These are phyloP conservation scores for Lacanobia wlatinum DNA, from an alignment of 2,888 invertebrate species.

Conservation along the genomic window DNA sequence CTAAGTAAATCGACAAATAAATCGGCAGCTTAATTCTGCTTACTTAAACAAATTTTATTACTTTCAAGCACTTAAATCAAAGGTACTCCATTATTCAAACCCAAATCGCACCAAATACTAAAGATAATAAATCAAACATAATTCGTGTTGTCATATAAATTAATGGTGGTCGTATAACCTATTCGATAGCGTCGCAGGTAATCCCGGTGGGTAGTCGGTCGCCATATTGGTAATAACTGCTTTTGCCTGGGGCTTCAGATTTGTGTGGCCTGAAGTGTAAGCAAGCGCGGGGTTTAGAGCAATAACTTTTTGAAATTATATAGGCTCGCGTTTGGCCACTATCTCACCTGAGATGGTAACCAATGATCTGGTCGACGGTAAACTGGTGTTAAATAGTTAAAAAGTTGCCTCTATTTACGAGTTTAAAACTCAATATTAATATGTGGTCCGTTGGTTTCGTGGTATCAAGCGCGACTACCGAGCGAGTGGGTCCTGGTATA, in stretches of 20 bases:
- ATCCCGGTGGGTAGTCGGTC: constrained; percentile 61
- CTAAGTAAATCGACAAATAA: not conserved
- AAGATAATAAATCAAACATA: constrained; percentile 28
- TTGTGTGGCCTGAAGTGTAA: constrained; percentile 28
- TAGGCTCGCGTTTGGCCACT: not conserved
- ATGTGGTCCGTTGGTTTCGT: too few species aligned
- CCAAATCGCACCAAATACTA: not conserved
- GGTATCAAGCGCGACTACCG: too few species aligned
- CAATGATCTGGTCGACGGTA: too few species aligned
- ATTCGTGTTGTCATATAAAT: constrained; percentile 37
- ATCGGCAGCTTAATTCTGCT: not conserved
- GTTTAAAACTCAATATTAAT: too few species aligned
- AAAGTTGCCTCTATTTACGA: too few species aligned
- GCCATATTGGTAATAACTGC: constrained; percentile 74
- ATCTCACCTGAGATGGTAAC: not conserved
- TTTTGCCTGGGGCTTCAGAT: constrained; percentile 57
- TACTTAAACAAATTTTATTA: not conserved
- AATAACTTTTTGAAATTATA: not conserved
- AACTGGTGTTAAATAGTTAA: too few species aligned
- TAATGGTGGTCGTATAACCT: constrained; percentile 37
- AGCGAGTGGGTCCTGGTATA: too few species aligned
- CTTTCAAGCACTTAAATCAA: not conserved
- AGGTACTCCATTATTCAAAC: not conserved
- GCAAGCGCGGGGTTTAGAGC: constrained; percentile 15
- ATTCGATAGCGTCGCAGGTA: constrained; percentile 55